Evolutionary conservation across 1,140 invertebrate species (phyloP), one percentile per base, ranked within the genome.

Genomic region (Zaprionus ghesquierei): DNA sequence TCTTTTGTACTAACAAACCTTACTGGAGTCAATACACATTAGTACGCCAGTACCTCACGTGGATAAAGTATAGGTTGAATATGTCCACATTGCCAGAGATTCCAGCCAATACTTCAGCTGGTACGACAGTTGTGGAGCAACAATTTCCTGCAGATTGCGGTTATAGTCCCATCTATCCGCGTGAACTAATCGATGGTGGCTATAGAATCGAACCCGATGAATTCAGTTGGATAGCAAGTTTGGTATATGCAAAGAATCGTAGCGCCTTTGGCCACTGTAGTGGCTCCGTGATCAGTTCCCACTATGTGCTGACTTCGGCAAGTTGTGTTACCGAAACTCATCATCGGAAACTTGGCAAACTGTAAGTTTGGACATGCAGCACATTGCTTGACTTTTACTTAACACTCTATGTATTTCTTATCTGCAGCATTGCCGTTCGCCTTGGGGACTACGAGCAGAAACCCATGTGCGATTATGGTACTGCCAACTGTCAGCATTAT

Each of bases 101-200:
- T n/a, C n/a, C n/a, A n/a, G n/a, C n/a, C n/a, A n/a, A n/a, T n/a
- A n/a, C n/a, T n/a, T n/a, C n/a, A n/a, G n/a, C n/a, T n/a, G n/a
- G n/a, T n/a, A n/a, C n/a, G n/a, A n/a, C n/a, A n/a, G n/a, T n/a
- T n/a, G n/a, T n/a, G n/a, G n/a, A n/a, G n/a, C n/a, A n/a, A n/a
- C n/a, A 46, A 23, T 62, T 62, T 29, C 59, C 59, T 2, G 13
- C 49, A 23, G 46, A 62, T 9, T 62, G 59, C 8, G 59, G 59
- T 5, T 10, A 5, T 1, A 62, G 29, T 6, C 59, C 59, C 2
- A 35, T n/a, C n/a, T 50, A 62, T 35, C 20, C 12, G 4, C 3
- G 1, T 1, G 3, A 23, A 6, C 46, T 46, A 8, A 27, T 62
- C 1, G 59, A 23, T 5, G 59, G 59, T 18, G 29, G 29, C 5